These are phyloP conservation scores for Batillaria attramentaria DNA, from an alignment of 1,140 invertebrate genomes.

Conservation along the genomic window DNA sequence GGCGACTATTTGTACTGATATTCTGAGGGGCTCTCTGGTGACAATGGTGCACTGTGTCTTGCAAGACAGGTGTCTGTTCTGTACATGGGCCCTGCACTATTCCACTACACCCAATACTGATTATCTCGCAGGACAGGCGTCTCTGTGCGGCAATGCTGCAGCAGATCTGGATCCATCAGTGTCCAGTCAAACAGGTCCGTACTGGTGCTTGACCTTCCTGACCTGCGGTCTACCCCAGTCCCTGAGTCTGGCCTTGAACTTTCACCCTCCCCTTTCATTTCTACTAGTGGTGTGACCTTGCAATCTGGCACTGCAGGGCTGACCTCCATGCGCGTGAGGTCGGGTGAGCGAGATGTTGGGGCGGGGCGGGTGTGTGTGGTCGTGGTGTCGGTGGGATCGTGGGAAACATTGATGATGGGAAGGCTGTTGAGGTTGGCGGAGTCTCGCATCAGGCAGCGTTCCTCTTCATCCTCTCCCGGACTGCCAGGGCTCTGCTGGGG, in stretches of 20 bases:
- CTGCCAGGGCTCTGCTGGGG: slow-evolving; percentile 36
- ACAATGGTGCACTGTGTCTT: too few species aligned
- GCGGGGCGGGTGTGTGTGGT: background rate
- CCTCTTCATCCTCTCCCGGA: slow-evolving; percentile 20
- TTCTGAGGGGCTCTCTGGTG: too few species aligned
- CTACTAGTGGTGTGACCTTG: slow-evolving; percentile 59
- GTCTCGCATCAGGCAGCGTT: slow-evolving; percentile 10
- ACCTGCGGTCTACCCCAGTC: slow-evolving; percentile 22
- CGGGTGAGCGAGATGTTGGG: slow-evolving; percentile 49
- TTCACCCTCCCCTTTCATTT: slow-evolving; percentile 26
- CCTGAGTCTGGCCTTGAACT: slow-evolving; percentile 10
- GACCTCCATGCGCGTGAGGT: slow-evolving; percentile 52
- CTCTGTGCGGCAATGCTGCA: slow-evolving; percentile 59
- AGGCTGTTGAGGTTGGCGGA: slow-evolving; percentile 26
- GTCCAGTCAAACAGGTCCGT: slow-evolving; percentile 60
- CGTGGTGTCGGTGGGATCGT: slow-evolving; percentile 8
- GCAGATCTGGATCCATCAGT: slow-evolving; percentile 59
- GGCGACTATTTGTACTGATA: too few species aligned
- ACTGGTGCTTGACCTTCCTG: slow-evolving; percentile 49
- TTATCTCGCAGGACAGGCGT: slow-evolving; percentile 60
- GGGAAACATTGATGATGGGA: slow-evolving; percentile 34
- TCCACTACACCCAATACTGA: slow-evolving; percentile 67
- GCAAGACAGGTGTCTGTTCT: too few species aligned
- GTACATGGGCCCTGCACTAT: too few species aligned
- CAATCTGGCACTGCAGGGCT: slow-evolving; percentile 58